Base-by-base conservation (phyloP, 1,140 invertebrate species). In the Sesamia nonagrioides region DNA sequence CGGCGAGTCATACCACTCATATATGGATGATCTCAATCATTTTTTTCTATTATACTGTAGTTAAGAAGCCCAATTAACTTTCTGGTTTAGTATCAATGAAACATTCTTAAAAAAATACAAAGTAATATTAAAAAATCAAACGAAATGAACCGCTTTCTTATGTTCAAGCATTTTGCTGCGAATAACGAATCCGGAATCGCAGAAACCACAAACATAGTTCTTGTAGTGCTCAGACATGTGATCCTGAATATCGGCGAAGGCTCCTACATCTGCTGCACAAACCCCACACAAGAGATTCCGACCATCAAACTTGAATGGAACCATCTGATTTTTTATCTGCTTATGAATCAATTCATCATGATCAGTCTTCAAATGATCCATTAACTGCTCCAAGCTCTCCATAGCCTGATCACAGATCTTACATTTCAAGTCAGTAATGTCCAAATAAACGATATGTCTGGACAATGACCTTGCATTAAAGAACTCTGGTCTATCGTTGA, bases 361-460 rank as follows among this genome's bases (percentile, higher is more conserved):
- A 0, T 56, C 74, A 2, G 6, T 54, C 15, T 80, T 78, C n/a
- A 89, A 69, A 77, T 89, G 88, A n/a, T 78, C 69, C 73, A 86
- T 68, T 9, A 87, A 54, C 1, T 78, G 40, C 9, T 86, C 84
- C 6, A 88, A 8, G 5, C 33, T 68, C 2, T 74, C 40, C 5
- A 88, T 54, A 18, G 63, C 21, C 27, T 27, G 33, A 1, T 73
- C 50, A 27, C 88, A 90, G 37, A 86, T 77, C 45, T 78, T 81
- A 61, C 88, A 90, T 35, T 78, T 52, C 4, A 90, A 52, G 0
- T 18, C 56, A 1, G 86, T 88, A 8, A 90, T 84, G 60, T 90
- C 88, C 0, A 90, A 61, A 33, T 79, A 79, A 11, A 82, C 78
- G 2, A 82, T 77, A 52, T 79, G 78, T 35, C 76, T 68, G 5